Percentiles rank a stretch among this genome's conserved stretches.
Conservation (phyloP, 2,888 invertebrate genomes). For the Glomeris marginata region DNA sequence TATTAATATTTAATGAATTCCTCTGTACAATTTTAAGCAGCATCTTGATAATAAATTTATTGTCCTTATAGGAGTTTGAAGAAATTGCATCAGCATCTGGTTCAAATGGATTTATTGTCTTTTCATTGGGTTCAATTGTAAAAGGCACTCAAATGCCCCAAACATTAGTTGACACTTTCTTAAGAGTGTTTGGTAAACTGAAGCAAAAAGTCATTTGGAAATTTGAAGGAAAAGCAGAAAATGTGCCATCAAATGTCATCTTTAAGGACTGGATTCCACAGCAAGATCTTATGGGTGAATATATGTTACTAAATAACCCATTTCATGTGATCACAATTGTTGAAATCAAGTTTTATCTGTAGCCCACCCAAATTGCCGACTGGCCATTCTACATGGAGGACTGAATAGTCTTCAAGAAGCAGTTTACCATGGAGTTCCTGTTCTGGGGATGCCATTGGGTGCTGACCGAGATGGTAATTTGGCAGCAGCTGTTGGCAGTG, state of each 20-base stretch:
- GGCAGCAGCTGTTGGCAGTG: not conserved
- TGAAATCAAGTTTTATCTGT: not conserved
- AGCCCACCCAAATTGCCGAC: slow-evolving; percentile 10
- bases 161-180: slow-evolving; percentile 1
- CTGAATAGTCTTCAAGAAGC: slow-evolving; percentile 6
- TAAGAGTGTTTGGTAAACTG: not conserved
- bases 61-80: slow-evolving; percentile 1
- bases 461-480: slow-evolving; percentile 6
- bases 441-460: slow-evolving; percentile 8
- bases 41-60: no score
- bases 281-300: slow-evolving; percentile 9
- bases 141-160: slow-evolving; percentile 4
- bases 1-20: no score
- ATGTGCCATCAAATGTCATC: slow-evolving; percentile 2
- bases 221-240: slow-evolving; percentile 4
- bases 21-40: not conserved
- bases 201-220: slow-evolving; percentile 10
- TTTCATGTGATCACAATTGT: not conserved
- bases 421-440: slow-evolving; percentile 8
- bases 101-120: slow-evolving; percentile 7
- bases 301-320: not conserved
- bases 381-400: slow-evolving; percentile 10
- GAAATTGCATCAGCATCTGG: slow-evolving; percentile 1
- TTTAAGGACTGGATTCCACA: slow-evolving; percentile 9
- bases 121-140: slow-evolving; percentile 8